Evolutionary conservation across 2,797 vertebrate species (phyloP).

Genomic region (Amniataba percoides): DNA sequence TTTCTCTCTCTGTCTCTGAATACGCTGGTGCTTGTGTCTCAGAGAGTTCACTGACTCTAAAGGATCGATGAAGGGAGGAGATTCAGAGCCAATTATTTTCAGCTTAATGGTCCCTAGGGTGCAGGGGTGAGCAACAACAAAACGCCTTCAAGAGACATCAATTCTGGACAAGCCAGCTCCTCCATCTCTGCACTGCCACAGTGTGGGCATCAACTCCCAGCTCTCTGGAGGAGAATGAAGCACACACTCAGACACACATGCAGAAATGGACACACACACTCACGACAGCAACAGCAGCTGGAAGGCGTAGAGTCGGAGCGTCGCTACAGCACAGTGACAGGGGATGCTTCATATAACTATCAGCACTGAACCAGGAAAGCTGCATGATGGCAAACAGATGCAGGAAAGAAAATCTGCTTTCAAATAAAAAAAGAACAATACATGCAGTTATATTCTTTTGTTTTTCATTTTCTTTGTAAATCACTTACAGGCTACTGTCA

Average conservation of each 20-base stretch:
- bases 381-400: conserved; percentile 68
- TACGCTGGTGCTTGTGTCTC: conserved; percentile 73
- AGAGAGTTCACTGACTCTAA: conserved; percentile 87
- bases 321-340: conserved; percentile 52
- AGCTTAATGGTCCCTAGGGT: conserved; percentile 90
- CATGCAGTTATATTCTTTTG: conserved; percentile 10
- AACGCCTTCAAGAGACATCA: conserved; percentile 87
- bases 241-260: conserved; percentile 45
- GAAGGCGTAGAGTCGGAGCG: conserved; percentile 52
- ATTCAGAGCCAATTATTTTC: conserved; percentile 91
- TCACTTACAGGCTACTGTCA: background rate
- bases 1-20: conserved; percentile 64
- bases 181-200: conserved; percentile 77
- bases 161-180: conserved; percentile 84
- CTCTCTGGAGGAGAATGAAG: conserved; percentile 69
- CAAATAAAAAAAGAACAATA: background rate
- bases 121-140: conserved; percentile 86
- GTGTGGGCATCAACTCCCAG: conserved; percentile 74
- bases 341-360: conserved; percentile 50
- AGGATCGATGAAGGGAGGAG: conserved; percentile 89
- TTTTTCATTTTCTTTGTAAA: background rate
- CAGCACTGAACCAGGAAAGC: conserved; percentile 50
- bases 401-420: conserved; percentile 31
- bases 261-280: conserved; percentile 41
- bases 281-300: conserved; percentile 61